Conservation (phyloP, 2,113 vertebrate genomes). For the Nasalis larvatus region DNA sequence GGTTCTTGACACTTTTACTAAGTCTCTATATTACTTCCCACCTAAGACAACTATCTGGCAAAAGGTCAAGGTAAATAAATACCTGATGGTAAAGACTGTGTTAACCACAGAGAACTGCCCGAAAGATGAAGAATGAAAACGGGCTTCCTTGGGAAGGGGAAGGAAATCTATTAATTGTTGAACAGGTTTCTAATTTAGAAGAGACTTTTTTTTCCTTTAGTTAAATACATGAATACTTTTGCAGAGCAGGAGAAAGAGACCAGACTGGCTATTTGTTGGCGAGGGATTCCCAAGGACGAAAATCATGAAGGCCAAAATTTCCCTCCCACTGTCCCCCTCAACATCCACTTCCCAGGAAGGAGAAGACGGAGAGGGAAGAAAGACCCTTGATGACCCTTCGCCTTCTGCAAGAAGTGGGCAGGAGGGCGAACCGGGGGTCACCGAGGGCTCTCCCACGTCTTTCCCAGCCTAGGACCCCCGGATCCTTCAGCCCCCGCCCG, state of each 20-base stretch:
- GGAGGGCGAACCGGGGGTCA: neutral
- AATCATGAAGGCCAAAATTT: neutral
- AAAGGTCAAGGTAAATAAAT: conserved; percentile 55
- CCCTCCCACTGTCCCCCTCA: neutral
- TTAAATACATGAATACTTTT: neutral
- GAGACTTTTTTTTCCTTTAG: neutral
- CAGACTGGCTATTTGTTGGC: neutral
- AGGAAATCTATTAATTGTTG: neutral
- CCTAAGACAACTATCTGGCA: conserved; percentile 10
- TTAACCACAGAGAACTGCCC: neutral
- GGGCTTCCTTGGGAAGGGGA: neutral
- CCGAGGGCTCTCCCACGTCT: neutral
- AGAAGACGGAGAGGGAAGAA: neutral
- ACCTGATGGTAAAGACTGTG: neutral
- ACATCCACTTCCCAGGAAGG: neutral
- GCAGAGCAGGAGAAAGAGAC: neutral
- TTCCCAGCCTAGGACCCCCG: neutral
- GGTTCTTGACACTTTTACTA: conserved; percentile 25
- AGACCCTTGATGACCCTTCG: neutral
- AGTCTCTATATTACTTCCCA: conserved; percentile 39
- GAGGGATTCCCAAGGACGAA: neutral
- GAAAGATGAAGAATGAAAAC: neutral
- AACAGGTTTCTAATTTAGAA: neutral
- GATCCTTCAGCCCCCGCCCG: neutral
- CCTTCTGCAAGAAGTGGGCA: neutral